phyloP scores from a whole-genome alignment of 2,888 invertebrate species.

The Lysandra coridon region DNA sequence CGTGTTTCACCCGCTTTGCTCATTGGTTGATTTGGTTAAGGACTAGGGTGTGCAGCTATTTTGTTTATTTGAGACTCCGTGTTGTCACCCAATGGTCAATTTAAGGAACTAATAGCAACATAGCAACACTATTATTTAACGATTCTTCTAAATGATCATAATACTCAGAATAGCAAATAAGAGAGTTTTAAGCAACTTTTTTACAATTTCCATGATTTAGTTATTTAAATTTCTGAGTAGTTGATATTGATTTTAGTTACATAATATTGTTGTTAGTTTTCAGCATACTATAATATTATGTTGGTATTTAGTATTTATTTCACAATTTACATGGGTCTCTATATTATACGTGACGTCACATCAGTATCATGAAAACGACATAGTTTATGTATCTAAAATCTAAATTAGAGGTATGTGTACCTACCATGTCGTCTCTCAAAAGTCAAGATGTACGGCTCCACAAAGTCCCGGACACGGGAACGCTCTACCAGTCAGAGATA shows the following conservation, averaged over 20 bases:
- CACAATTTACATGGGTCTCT: background rate
- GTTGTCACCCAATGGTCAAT: background rate
- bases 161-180: too few relatives aligned
- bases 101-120: too few relatives aligned
- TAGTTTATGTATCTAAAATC: background rate
- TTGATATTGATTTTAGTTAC: too few relatives aligned
- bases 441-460: background rate
- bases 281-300: too few relatives aligned
- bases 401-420: background rate
- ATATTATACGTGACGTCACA: background rate
- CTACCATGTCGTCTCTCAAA: background rate
- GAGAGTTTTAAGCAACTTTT: too few relatives aligned
- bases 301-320: too few relatives aligned
- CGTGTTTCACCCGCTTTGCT: background rate
- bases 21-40: background rate
- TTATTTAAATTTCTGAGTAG: too few relatives aligned
- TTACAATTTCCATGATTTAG: too few relatives aligned
- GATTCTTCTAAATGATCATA: too few relatives aligned
- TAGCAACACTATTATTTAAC: too few relatives aligned
- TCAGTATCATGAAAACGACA: background rate
- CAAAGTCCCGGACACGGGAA: constrained; percentile 16
- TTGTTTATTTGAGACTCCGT: background rate
- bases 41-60: background rate
- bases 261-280: too few relatives aligned
- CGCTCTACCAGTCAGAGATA: background rate